Evolutionary conservation across 2,888 invertebrate genomes (phyloP).

Genomic region (Diadegma fenestrale): DNA sequence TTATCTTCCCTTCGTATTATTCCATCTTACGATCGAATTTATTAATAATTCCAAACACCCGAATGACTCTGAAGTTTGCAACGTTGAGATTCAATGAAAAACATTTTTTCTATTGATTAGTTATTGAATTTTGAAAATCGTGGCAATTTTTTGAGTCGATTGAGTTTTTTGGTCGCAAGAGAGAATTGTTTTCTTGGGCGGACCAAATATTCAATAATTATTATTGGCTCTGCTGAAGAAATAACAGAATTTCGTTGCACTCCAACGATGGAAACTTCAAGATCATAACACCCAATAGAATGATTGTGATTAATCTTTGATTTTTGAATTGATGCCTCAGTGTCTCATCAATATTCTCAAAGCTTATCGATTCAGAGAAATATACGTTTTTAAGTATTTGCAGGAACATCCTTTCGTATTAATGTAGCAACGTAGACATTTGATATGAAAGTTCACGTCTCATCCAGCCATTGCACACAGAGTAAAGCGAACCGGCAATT

Average conservation of each 20-base stretch:
- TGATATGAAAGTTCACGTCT: conserved; percentile 33
- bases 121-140: no score
- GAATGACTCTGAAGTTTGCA: no score
- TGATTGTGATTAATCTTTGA: background rate
- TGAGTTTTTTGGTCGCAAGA: no score
- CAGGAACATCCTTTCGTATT: background rate
- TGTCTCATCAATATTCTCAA: background rate
- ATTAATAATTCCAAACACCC: background rate
- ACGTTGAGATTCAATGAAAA: no score
- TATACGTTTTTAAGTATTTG: conserved; percentile 1
- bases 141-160: no score
- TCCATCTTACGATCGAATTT: background rate
- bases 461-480: conserved; percentile 30
- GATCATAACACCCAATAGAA: no score
- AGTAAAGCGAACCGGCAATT: conserved; percentile 38
- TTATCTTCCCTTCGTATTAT: background rate
- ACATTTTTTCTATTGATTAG: no score
- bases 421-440: conserved; percentile 4
- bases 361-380: background rate
- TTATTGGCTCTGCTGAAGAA: no score
- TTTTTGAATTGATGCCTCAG: background rate
- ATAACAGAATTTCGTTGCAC: no score
- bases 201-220: no score
- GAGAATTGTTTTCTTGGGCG: no score
- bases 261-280: no score